phyloP scores from a whole-genome alignment of 2,888 invertebrate species.

The Dastarcus helophoroides region DNA sequence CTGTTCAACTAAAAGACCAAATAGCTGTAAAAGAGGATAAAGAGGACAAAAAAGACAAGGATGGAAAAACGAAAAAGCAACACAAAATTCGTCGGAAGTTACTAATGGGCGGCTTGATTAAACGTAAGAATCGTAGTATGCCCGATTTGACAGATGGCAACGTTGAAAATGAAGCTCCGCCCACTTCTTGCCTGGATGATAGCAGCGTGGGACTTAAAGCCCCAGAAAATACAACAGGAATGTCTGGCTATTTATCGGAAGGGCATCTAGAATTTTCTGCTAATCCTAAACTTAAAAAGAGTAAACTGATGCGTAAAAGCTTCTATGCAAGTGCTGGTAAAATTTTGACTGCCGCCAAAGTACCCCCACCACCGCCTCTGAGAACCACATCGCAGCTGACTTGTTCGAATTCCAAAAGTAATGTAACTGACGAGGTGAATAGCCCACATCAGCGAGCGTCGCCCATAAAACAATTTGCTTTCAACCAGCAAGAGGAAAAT shows the following conservation, averaged over 20 bases:
- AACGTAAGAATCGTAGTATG: conserved; percentile 83
- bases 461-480: too few species aligned
- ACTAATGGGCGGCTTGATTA: conserved; percentile 79
- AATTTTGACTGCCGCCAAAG: conserved; percentile 71
- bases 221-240: conserved; percentile 44
- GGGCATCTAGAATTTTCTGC: conserved; percentile 71
- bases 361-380: conserved; percentile 74
- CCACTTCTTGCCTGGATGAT: conserved; percentile 57
- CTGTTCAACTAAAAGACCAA: conserved; percentile 31
- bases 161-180: conserved; percentile 36
- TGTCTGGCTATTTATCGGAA: conserved; percentile 77
- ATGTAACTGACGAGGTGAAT: conserved; percentile 30
- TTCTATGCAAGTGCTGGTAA: conserved; percentile 77
- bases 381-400: conserved; percentile 78
- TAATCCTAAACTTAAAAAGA: conserved; percentile 75
- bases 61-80: conserved; percentile 74
- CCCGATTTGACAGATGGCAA: conserved; percentile 80
- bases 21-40: conserved; percentile 40
- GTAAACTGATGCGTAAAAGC: conserved; percentile 80
- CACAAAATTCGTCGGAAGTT: conserved; percentile 81
- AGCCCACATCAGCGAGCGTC: too few species aligned
- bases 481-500: too few species aligned
- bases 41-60: conserved; percentile 47
- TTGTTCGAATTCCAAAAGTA: conserved; percentile 48
- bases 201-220: conserved; percentile 56